Base-by-base conservation (phyloP, 2,113 vertebrate species). In the Xiphophorus hellerii region DNA sequence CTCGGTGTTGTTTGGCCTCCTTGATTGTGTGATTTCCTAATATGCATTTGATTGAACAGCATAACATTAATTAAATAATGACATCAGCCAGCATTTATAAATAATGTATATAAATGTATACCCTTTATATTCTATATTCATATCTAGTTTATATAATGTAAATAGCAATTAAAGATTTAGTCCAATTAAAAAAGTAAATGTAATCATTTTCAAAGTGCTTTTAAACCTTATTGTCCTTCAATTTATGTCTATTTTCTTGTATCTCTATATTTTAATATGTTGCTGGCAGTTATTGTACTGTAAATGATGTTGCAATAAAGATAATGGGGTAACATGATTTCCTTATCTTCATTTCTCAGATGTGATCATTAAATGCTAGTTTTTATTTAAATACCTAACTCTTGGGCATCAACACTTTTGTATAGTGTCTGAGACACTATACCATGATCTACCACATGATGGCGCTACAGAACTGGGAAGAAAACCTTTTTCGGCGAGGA, bases 91-190 rank as follows among this genome's bases (percentile, higher is more conserved):
- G 90, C 90, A 91, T 93, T 93, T 94, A 93, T 95, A 94, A 90
- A 94, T 93, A 92, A 88, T 95, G 93, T 94, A 94, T 88, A 95
- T 94, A 94, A 92, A 91, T 90, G 92, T 92, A 94, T 90, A 93
- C 90, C 92, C 93, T 95, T 95, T 95, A 92, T 94, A 95, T 95
- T 93, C 85, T 83, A 91, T 89, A 92, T 92, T 89, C 89, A 93
- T 92, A 91, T 95, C 88, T 94, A 94, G 93, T 94, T 95, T 95
- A 87, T 94, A 95, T 91, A 93, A 89, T 95, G 94, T 95, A 94
- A 92, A 95, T 94, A 93, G 88, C 63, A 83, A 88, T 84, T 86
- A 79, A 83, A 90, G 89, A 86, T 93, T 92, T 93, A 94, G 94
- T 89, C 90, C 63, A 68, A 90, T 92, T 90, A 91, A 93, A 91